Base-by-base conservation (phyloP, 2,888 invertebrate genomes). In the Aphodius sticticus region DNA sequence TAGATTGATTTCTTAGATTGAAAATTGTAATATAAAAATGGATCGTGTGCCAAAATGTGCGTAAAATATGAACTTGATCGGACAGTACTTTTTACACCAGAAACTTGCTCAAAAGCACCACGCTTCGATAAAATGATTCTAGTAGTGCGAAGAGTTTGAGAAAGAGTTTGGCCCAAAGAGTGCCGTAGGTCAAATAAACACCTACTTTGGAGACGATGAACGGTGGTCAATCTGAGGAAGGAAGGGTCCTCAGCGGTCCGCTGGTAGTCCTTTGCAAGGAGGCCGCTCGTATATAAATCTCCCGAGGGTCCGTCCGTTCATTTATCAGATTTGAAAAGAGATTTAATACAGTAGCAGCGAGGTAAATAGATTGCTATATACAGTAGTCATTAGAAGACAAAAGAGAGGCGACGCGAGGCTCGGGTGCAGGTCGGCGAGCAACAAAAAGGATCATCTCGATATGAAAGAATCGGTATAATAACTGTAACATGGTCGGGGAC, bases 271-370 rank as follows among this genome's bases (percentile, higher is more conserved):
- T 53, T 53, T 53, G 53, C 9, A 53, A 53, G 53, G 53, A 53
- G 53, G 53, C 53, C 53, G 53, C 53, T 12, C 53, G 53, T 53
- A 53, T 53, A 53, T 53, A 53, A 53, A 53, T 53, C 53, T 53
- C 53, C 53, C 53, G 53, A 53, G 53, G 53, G 53, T 53, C 53
- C 53, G 53, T 53, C 53, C 9, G 53, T 53, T 53, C 53, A 53
- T 53, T 53, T 53, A 53, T 53, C 53, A 53, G 53, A 53, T 53
- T 53, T 53, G 53, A 53, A 53, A 53, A 53, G 53, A 53, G 53
- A 53, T 53, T 53, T 53, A 53, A 53, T 53, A 53, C 53, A 53
- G 53, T 53, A 53, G 53, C 53, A 53, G 7, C 53, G 53, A 53
- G 53, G 53, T 53, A 53, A 53, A 53, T 53, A 53, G 53, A 53